phyloP scores from a whole-genome alignment of 37 sponge, comb jelly and placozoan genomes.

The Halichondria panicea region DNA sequence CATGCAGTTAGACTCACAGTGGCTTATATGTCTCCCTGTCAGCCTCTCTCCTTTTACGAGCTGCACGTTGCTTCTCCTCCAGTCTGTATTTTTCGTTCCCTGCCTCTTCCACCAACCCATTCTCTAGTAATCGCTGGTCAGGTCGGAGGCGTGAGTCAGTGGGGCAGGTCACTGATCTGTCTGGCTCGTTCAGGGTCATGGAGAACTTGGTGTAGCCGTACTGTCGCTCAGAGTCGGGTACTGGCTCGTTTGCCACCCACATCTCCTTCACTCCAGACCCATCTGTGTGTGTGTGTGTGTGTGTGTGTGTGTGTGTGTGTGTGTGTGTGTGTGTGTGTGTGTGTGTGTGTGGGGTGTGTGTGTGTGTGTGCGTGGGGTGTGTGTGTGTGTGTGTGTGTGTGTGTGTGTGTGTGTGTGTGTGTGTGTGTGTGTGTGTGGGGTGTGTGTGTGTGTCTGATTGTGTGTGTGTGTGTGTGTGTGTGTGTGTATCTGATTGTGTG shows the following conservation, averaged over 20 bases:
- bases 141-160: constrained; percentile 89
- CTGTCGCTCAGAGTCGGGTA: constrained; percentile 68
- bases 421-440: no score
- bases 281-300: constrained; percentile 27
- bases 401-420: constrained; percentile 4
- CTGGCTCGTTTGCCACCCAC: constrained; percentile 56
- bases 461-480: no score
- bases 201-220: constrained; percentile 92
- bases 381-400: constrained; percentile 6
- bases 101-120: constrained; percentile 81
- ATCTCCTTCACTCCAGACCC: constrained; percentile 42
- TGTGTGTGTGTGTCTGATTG: no score
- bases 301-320: constrained; percentile 22
- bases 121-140: constrained; percentile 89
- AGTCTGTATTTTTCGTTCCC: constrained; percentile 81
- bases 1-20: constrained; percentile 47
- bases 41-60: constrained; percentile 53
- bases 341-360: no score
- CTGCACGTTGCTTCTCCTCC: constrained; percentile 95
- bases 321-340: constrained; percentile 25
- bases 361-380: no score
- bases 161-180: constrained; percentile 65
- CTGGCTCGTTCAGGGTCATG: constrained; percentile 82
- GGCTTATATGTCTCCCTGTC: constrained; percentile 66
- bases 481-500: no score